Evolutionary conservation across 2,888 invertebrate genomes (phyloP).

Genomic region (Maniola hyperantus): DNA sequence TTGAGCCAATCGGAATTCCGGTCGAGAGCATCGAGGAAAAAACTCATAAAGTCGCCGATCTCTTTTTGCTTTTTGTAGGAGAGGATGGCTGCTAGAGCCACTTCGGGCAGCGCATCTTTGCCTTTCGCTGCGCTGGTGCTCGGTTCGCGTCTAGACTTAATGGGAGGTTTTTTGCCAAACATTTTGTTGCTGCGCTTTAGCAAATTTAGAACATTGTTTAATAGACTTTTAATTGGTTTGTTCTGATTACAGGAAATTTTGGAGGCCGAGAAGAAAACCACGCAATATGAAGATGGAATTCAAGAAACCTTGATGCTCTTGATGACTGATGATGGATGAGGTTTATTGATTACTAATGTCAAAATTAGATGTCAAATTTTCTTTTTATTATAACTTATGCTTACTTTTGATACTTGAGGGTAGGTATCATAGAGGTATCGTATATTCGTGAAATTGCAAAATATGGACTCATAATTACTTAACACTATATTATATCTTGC

Average conservation of each 20-base stretch:
- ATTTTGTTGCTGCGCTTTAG: conserved; percentile 44
- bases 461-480: no score
- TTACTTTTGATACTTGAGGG: no score
- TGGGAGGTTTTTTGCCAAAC: conserved; percentile 46
- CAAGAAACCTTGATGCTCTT: conserved; percentile 1
- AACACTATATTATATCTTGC: no score
- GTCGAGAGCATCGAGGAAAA: conserved; percentile 63
- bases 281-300: conserved; percentile 6
- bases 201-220: conserved; percentile 54
- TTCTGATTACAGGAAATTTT: conserved; percentile 62
- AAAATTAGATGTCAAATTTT: neutral
- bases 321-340: neutral
- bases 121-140: conserved; percentile 43
- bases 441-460: no score
- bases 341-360: no score
- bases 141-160: conserved; percentile 50
- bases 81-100: conserved; percentile 68
- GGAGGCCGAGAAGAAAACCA: conserved; percentile 41
- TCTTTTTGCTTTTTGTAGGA: conserved; percentile 70
- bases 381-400: no score
- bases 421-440: no score
- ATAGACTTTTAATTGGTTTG: conserved; percentile 50
- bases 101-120: conserved; percentile 56
- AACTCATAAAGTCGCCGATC: conserved; percentile 66
- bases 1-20: conserved; percentile 70